Evolutionary conservation across 1,140 invertebrate genomes (phyloP), one percentile per base, ranked within the genome.

Genomic region (Philaenus spumarius): DNA sequence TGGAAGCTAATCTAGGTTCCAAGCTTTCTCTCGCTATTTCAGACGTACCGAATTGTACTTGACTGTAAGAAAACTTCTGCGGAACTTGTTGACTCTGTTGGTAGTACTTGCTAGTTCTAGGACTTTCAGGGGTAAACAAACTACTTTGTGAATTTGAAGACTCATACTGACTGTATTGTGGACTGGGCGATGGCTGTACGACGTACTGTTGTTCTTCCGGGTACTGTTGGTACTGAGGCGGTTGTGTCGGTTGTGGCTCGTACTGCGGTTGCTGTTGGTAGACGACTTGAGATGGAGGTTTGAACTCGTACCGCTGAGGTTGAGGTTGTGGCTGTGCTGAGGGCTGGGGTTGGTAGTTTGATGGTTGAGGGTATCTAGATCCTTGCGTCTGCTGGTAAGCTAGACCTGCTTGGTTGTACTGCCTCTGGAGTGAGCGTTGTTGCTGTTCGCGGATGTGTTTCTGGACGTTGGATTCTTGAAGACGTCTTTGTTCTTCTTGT

Each of bases 361-460:
- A 15, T 5, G 55, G 53, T 23, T 17, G 51, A 17, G 30, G 57
- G 22, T 30, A 46, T 6, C 24, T 19, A 15, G 19, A 34, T 34
- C 19, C 35, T 17, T 22, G 46, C 23, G 35, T 42, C 24, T 20
- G 43, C 34, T 51, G 46, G 17, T 24, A 24, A 19, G 34, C 34
- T 30, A 30, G 26, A 30, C 26, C 26, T 30, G 26, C 24, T 14
- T 22, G 48, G 2, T 51, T 22, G 26, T 26, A 51, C 40, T 45
- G 45, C 23, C 51, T 34, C 26, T 55, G 46, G 0, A 55, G 50
- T 12, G 51, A 56, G 14, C 55, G 55, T n/a, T 59, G 40, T 15
- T 62, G 50, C 34, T 62, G 60, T 47, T 58, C 50, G 30, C 51
- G 17, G 30, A 57, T 30, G 40, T 39, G 22, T 40, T 48, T 39